phyloP scores from a whole-genome alignment of 2,797 vertebrate genomes.

The Crenuchus spilurus region DNA sequence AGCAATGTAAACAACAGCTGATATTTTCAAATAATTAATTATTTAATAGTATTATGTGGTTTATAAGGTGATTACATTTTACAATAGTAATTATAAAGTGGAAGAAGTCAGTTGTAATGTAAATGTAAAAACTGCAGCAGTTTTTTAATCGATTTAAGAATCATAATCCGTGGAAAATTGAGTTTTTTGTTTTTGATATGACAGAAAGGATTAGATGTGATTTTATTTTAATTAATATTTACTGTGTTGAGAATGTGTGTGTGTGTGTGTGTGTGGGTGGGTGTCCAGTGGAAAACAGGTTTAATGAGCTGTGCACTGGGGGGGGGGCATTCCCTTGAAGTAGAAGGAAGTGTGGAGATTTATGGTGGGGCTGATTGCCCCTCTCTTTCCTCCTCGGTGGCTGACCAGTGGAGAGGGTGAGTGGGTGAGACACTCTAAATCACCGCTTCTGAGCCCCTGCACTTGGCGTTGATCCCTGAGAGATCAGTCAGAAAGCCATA shows the following conservation, averaged over 20 bases:
- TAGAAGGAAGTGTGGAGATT: slow-evolving; percentile 63
- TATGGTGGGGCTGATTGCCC: slow-evolving; percentile 59
- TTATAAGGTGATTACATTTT: too few relatives aligned
- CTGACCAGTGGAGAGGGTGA: slow-evolving; percentile 44
- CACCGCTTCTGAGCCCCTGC: slow-evolving; percentile 49
- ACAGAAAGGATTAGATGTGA: too few relatives aligned
- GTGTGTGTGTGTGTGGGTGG: slow-evolving; percentile 22
- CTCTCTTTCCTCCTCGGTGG: slow-evolving; percentile 52
- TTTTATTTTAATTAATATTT: too few relatives aligned
- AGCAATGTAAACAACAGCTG: too few relatives aligned
- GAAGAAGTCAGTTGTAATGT: too few relatives aligned
- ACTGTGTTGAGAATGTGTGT: slow-evolving; percentile 6
- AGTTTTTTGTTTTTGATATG: too few relatives aligned
- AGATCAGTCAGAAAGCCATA: slow-evolving; percentile 52
- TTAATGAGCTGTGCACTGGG: slow-evolving; percentile 57
- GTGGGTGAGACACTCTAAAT: slow-evolving; percentile 55
- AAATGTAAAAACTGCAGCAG: too few relatives aligned
- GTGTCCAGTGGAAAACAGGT: slow-evolving; percentile 47
- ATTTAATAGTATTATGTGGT: too few relatives aligned
- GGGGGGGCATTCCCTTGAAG: slow-evolving; percentile 56
- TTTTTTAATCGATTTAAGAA: too few relatives aligned
- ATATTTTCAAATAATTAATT: too few relatives aligned
- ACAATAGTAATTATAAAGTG: too few relatives aligned
- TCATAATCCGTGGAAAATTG: too few relatives aligned
- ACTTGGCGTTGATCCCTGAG: slow-evolving; percentile 60